A percentile compares a stretch with the other conserved stretches of the same genome.
Evolutionary conservation across 2,888 invertebrate genomes (phyloP).

Genomic region (Schrankia costaestrigalis): DNA sequence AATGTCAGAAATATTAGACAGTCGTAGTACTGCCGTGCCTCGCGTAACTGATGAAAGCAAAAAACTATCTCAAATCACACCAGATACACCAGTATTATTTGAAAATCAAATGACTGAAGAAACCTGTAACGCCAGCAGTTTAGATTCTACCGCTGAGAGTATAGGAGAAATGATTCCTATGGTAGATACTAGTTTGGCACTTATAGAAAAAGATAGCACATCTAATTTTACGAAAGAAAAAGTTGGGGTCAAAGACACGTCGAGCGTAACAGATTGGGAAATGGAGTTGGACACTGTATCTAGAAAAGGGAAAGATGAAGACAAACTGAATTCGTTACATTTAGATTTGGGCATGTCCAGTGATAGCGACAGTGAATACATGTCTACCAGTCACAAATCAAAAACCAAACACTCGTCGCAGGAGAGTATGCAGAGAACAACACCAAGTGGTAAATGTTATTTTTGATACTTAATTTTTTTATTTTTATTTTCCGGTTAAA

Average conservation of each 20-base stretch:
- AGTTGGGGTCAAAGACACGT: slow-evolving; percentile 59
- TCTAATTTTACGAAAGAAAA: slow-evolving; percentile 51
- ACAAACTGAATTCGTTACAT: slow-evolving; percentile 71
- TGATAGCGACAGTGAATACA: slow-evolving; percentile 71
- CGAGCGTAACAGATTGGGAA: slow-evolving; percentile 81
- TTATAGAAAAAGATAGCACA: slow-evolving; percentile 51
- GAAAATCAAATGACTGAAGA: slow-evolving; percentile 63
- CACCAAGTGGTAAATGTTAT: slow-evolving; percentile 59
- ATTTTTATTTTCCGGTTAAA: slow-evolving; percentile 39
- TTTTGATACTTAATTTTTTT: slow-evolving; percentile 33
- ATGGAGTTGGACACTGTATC: slow-evolving; percentile 80
- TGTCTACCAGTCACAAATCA: slow-evolving; percentile 54
- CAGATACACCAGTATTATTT: slow-evolving; percentile 80
- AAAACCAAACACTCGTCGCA: slow-evolving; percentile 55
- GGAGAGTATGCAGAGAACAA: slow-evolving; percentile 53
- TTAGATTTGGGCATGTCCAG: slow-evolving; percentile 76
- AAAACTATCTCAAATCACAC: slow-evolving; percentile 64
- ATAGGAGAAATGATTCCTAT: slow-evolving; percentile 60
- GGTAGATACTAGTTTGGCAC: slow-evolving; percentile 47
- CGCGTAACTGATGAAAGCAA: slow-evolving; percentile 43
- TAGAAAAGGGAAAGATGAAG: slow-evolving; percentile 68
- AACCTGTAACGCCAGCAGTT: slow-evolving; percentile 63
- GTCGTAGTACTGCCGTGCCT: slow-evolving; percentile 42
- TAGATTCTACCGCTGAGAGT: slow-evolving; percentile 67
- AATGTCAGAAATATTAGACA: slow-evolving; percentile 72